Evolutionary conservation across 2,888 invertebrate genomes (phyloP).

Genomic region (Ophion costatus): DNA sequence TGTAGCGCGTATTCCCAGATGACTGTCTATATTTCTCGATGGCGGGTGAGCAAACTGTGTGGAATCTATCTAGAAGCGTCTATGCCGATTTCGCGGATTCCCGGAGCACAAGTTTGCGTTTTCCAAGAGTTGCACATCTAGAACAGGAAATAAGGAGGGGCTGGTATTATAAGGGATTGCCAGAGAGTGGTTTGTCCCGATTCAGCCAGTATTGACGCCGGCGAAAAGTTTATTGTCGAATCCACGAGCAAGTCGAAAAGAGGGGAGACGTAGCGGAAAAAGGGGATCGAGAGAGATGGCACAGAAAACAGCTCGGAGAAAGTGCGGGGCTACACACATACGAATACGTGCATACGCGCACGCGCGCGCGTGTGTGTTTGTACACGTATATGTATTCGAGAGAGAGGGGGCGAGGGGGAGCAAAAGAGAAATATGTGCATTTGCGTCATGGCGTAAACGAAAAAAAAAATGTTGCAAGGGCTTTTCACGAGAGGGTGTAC

Average conservation of each 20-base stretch:
- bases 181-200: constrained; percentile 26
- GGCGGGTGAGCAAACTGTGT: constrained; percentile 40
- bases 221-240: constrained; percentile 60
- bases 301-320: constrained; percentile 57
- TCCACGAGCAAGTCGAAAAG: constrained; percentile 33
- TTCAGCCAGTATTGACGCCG: constrained; percentile 49
- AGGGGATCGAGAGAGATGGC: constrained; percentile 5
- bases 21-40: constrained; percentile 46
- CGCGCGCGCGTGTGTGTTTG: no score
- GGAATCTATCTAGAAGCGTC: constrained; percentile 10
- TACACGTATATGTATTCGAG: no score
- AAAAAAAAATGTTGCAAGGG: constrained; percentile 15
- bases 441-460: neutral
- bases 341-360: neutral
- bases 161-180: constrained; percentile 54
- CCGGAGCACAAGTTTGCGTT: constrained; percentile 50
- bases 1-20: constrained; percentile 2
- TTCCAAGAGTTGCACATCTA: constrained; percentile 55
- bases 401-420: neutral
- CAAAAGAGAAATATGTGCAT: constrained; percentile 9
- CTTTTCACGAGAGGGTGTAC: constrained; percentile 27
- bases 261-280: constrained; percentile 28
- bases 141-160: constrained; percentile 28
- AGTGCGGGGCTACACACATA: constrained; percentile 29
- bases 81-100: constrained; percentile 54